Conservation (phyloP, 1,140 invertebrate genomes). For the Saccostrea glomerata region DNA sequence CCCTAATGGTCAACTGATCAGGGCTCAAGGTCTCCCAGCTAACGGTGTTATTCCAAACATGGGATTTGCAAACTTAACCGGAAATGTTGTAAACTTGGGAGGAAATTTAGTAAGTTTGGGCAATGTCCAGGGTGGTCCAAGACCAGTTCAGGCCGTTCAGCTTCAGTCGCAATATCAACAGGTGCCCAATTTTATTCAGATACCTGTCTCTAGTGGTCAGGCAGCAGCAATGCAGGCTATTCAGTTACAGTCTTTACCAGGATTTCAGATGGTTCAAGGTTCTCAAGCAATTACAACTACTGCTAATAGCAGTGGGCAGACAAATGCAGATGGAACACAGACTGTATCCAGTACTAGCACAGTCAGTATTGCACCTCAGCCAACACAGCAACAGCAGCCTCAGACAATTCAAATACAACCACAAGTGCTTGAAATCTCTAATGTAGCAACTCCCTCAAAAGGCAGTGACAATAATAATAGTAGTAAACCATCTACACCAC, state of each 20-base stretch:
- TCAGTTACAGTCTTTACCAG: constrained; percentile 82
- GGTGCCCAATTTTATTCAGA: constrained; percentile 71
- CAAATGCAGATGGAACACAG: constrained; percentile 21
- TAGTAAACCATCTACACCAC: constrained; percentile 42
- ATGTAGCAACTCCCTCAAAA: constrained; percentile 39
- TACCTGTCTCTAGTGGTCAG: constrained; percentile 93
- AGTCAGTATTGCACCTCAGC: constrained; percentile 37
- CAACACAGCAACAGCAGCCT: constrained; percentile 42
- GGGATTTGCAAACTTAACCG: constrained; percentile 54
- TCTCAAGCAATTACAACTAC: constrained; percentile 23
- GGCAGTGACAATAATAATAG: constrained; percentile 20
- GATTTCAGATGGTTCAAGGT: constrained; percentile 82
- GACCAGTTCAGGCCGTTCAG: constrained; percentile 84
- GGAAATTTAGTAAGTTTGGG: constrained; percentile 69
- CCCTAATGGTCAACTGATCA: constrained; percentile 84
- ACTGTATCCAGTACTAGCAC: constrained; percentile 40
- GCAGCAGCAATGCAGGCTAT: constrained; percentile 80
- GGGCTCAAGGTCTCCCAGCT: constrained; percentile 74
- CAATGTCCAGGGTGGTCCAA: constrained; percentile 61
- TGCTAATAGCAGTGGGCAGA: neutral
- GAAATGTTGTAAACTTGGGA: constrained; percentile 71
- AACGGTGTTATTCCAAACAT: constrained; percentile 61
- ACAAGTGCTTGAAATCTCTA: constrained; percentile 47
- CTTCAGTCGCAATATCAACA: constrained; percentile 58
- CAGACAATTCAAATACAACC: constrained; percentile 53